Evolutionary conservation across 2,113 vertebrate species (phyloP).

Genomic region (Ploceus nigricollis): DNA sequence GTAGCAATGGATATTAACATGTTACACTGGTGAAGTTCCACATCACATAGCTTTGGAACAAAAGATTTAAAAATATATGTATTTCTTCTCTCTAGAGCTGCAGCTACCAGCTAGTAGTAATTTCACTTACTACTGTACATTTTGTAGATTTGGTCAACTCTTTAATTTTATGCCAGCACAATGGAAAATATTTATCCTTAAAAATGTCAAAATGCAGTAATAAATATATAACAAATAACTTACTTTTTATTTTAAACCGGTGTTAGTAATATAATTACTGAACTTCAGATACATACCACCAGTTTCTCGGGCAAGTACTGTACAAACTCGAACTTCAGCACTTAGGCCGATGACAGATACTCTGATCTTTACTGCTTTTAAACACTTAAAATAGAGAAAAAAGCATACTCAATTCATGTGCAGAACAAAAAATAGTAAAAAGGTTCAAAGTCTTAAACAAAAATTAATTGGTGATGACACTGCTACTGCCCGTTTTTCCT

Average conservation of each 20-base stretch:
- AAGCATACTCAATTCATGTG: constrained; percentile 14
- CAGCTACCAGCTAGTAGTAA: neutral
- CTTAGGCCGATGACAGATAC: constrained; percentile 94
- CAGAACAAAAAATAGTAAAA: neutral
- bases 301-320: constrained; percentile 90
- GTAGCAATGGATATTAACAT: neutral
- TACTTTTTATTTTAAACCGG: neutral
- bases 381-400: constrained; percentile 72
- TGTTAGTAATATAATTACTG: neutral
- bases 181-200: neutral
- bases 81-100: neutral
- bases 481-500: neutral
- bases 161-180: neutral
- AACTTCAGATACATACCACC: constrained; percentile 78
- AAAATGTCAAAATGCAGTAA: neutral
- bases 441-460: neutral
- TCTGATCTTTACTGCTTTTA: constrained; percentile 89
- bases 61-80: neutral
- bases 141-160: neutral
- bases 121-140: neutral
- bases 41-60: neutral
- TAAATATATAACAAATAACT: neutral
- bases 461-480: neutral
- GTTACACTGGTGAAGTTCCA: neutral
- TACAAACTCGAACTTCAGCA: constrained; percentile 94